Base-by-base conservation (phyloP, 2,888 invertebrate species). In the Heliconius erato region DNA sequence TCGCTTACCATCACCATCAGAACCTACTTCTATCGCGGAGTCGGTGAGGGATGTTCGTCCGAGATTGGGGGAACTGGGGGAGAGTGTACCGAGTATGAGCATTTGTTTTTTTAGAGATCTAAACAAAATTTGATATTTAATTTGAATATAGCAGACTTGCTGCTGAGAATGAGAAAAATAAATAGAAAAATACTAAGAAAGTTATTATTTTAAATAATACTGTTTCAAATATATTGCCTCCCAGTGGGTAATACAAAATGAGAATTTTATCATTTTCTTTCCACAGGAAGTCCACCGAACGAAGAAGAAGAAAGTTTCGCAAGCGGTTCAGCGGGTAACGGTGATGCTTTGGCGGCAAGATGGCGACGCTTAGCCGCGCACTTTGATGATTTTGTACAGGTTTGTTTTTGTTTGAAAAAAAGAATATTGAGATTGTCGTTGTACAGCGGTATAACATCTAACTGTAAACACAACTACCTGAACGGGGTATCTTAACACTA, bases 361-460 rank as follows among this genome's bases (percentile, higher is more conserved):
- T 96, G 98, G 90, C 96, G 97, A 82, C 96, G 98, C 26, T 97
- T 99, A 96, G 97, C 98, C 88, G 97, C 97, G 9, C 98, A 99
- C 94, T 98, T 98, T 92, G 98, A 98, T 84, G 99, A 99, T 92
- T 97, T 99, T 90, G 98, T 98, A 74, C 94, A 94, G 93, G 94
- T 93, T 35, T 69, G 49, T 32, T 12, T 40, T 40, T 40, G 40
- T 40, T 40, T 40, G 40, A 11, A 40, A 1, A 40, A 40, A 40
- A 40, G 11, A 40, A 40, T 40, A 2, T 40, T 11, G 49, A 54
- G 19, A 6, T 54, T 19, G 49, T 54, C 19, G 19, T 54, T 54
- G 19, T 6, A 54, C 19, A 54, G 19, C 54, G 7, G 54, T 19
- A 12, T 63, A n/a, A n/a, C n/a, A n/a, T 59, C 11, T n/a, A 12